Percentiles rank a stretch among this genome's conserved stretches.
These are phyloP conservation scores for Saccopteryx bilineata DNA, from an alignment of 2,113 vertebrate species.

Conservation along the genomic window DNA sequence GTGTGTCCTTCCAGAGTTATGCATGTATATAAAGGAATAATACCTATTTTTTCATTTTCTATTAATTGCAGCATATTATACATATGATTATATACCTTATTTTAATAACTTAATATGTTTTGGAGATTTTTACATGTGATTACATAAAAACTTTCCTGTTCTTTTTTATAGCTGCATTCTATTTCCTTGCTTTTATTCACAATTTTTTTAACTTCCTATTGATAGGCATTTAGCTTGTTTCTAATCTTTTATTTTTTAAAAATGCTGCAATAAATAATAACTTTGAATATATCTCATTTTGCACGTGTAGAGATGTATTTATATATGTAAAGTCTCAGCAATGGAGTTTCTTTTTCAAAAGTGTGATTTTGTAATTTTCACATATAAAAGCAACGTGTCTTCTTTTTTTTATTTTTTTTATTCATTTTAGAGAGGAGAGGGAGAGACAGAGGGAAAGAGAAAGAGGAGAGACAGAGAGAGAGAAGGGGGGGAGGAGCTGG, in stretches of 20 bases:
- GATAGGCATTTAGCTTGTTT: conserved; percentile 40
- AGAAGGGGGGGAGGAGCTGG: too few relatives aligned
- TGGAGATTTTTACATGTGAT: conserved; percentile 12
- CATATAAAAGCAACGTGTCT: not conserved
- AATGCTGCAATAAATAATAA: conserved; percentile 3
- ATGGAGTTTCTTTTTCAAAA: conserved; percentile 20
- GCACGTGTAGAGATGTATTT: conserved; percentile 1
- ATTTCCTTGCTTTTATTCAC: conserved; percentile 62
- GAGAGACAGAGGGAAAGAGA: too few relatives aligned
- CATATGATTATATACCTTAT: not conserved
- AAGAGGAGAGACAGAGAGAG: too few relatives aligned
- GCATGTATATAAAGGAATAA: conserved; percentile 10
- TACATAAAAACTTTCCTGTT: not conserved
- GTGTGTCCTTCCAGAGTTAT: not conserved
- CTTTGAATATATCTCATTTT: conserved; percentile 24
- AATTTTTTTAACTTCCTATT: conserved; percentile 35
- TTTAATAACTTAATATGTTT: conserved; percentile 44
- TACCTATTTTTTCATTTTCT: conserved; percentile 31
- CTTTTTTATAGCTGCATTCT: conserved; percentile 27
- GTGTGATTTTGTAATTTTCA: conserved; percentile 52
- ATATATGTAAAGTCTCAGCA: not conserved
- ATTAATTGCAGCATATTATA: conserved; percentile 7
- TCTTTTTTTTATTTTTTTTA: not conserved
- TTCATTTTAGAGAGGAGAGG: too few relatives aligned
- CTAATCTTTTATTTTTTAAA: conserved; percentile 58